Evolutionary conservation across 2,113 vertebrate genomes (phyloP), one percentile per base, ranked within the genome.

Genomic region (Meriones unguiculatus): DNA sequence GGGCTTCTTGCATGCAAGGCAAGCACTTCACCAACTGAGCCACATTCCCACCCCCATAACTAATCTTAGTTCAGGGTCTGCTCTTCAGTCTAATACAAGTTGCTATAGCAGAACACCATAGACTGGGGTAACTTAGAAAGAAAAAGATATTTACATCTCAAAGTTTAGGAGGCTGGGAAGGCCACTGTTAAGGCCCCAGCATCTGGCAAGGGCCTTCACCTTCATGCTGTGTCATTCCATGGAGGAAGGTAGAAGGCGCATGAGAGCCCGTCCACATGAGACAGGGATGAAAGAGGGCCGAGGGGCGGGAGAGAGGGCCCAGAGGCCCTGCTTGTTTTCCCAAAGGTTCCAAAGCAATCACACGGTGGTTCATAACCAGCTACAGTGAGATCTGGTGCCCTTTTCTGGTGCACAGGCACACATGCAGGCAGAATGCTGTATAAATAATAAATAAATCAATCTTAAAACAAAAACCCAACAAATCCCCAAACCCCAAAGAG

Each of bases 21-120:
- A 32, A 50, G 28, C 8, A 67, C 28, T 35, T 50, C 17, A 69
- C 28, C 28, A 35, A 35, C 41, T 14, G 64, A 86, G 25, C 15
- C 18, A 28, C 1, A 9, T 20, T 32, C 84, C 30, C 41, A 87
- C 30, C 10, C 11, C 64, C 30, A 13, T 32, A 52, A 52, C 1
- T 13, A 52, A 52, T 91, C 52, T 90, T 76, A 93, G 91, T 50
- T 77, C 32, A 7, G 32, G 69, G 10, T 87, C 82, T 91, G 20
- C 12, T 11, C 72, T 87, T 64, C 30, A 86, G 20, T 69, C 15
- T 7, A 50, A 67, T 77, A 62, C 17, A 7, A n/a, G 50, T n/a
- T 67, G 50, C 35, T 89, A 32, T 65, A 75, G 64, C 25, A 76
- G 20, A 70, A 38, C 76, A 78, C 8, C 28, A 78, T 10, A 86